phyloP scores from a whole-genome alignment of 1,140 invertebrate genomes.

The Gonatopus flavifemur region DNA sequence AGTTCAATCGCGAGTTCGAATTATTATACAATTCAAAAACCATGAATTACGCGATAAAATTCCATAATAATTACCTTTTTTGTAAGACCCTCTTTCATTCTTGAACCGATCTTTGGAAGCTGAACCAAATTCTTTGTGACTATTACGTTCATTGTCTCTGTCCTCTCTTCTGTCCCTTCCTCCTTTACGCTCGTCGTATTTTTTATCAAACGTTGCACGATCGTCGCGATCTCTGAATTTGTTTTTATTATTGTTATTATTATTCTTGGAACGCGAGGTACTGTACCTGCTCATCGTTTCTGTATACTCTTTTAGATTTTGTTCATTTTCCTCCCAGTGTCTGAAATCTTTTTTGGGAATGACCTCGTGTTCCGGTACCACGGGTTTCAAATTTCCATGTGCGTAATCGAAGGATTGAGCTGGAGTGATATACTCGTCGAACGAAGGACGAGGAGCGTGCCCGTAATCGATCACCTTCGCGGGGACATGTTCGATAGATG shows the following conservation, averaged over 20 bases:
- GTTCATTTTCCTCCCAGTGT: constrained; percentile 52
- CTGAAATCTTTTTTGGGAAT: constrained; percentile 41
- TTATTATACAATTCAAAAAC: too few relatives aligned
- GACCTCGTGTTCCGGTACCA: constrained; percentile 35
- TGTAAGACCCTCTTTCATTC: too few relatives aligned
- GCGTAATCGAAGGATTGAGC: constrained; percentile 48
- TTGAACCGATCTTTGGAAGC: constrained; percentile 16
- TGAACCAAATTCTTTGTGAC: constrained; percentile 38
- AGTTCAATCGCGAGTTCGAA: too few relatives aligned
- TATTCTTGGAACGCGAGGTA: too few relatives aligned
- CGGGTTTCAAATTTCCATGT: constrained; percentile 48
- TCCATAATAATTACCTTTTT: too few relatives aligned
- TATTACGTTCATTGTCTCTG: constrained; percentile 40
- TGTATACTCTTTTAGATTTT: constrained; percentile 46
- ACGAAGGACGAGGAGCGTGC: constrained; percentile 47
- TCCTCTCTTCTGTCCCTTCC: constrained; percentile 36
- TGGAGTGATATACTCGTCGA: constrained; percentile 28
- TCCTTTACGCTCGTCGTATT: too few relatives aligned
- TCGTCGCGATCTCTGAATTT: too few relatives aligned
- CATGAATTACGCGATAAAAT: too few relatives aligned
- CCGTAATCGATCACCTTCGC: constrained; percentile 74
- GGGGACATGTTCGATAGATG: constrained; percentile 35
- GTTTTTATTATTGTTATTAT: constrained; percentile 7
- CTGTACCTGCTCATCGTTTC: constrained; percentile 37
- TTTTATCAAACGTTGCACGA: constrained; percentile 34